Conservation (phyloP, 2,113 vertebrate species). For the Nipponia nippon region DNA sequence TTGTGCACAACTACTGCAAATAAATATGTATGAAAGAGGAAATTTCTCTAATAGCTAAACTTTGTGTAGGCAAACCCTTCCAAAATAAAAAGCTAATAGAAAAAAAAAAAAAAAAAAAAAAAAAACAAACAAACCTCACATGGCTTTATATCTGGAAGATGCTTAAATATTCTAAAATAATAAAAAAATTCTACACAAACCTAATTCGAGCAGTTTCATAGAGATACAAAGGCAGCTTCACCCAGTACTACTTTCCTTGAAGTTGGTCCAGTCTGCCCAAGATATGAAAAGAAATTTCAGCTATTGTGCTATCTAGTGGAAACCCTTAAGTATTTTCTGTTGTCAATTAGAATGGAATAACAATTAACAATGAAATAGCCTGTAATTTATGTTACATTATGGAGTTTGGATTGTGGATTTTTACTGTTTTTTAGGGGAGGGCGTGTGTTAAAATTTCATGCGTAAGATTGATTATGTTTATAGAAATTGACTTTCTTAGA, state of each 20-base stretch:
- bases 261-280: neutral
- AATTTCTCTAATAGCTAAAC: neutral
- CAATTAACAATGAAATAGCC: neutral
- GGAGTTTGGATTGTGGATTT: neutral
- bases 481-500: conserved; percentile 60
- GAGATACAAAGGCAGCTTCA: neutral
- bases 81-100: neutral
- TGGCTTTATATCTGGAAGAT: neutral
- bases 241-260: neutral
- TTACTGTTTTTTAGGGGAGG: neutral
- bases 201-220: neutral
- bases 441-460: conserved; percentile 43
- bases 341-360: neutral
- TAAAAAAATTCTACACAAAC: neutral
- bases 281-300: neutral
- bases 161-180: neutral
- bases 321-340: neutral
- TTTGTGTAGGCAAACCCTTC: neutral
- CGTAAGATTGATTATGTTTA: conserved; percentile 57
- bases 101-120: too few species aligned
- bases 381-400: neutral
- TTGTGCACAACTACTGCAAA: neutral
- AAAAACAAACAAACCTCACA: too few species aligned
- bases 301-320: neutral
- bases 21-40: neutral